A percentile compares a stretch with the other conserved stretches of the same genome.
These are phyloP conservation scores for Falco columbarius DNA, from an alignment of 2,797 vertebrate genomes.

Conservation along the genomic window DNA sequence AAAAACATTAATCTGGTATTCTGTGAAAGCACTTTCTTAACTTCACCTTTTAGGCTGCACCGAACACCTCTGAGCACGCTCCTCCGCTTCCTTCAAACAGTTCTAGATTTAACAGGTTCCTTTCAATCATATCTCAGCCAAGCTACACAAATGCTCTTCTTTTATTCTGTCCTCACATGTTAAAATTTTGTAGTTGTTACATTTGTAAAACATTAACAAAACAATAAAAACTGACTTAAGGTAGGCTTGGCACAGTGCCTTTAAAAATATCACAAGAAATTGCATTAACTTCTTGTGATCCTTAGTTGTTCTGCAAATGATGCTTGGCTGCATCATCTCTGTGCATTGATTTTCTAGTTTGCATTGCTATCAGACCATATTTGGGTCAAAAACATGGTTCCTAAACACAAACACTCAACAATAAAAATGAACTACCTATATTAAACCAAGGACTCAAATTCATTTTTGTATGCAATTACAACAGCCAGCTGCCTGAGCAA, in stretches of 20 bases:
- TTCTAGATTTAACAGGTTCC: not conserved
- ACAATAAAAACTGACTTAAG: not conserved
- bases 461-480: not conserved
- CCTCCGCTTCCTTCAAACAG: not conserved
- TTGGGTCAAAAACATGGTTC: not conserved
- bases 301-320: not conserved
- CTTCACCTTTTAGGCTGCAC: not conserved
- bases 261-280: not conserved
- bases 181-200: not conserved
- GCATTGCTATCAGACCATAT: not conserved
- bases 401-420: not conserved
- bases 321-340: not conserved
- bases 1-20: not conserved
- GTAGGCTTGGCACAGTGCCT: not conserved
- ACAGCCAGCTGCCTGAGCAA: not conserved
- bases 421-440: not conserved
- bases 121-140: not conserved
- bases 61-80: not conserved
- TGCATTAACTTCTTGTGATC: not conserved
- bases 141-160: not conserved
- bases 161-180: not conserved
- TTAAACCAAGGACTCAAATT: not conserved
- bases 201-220: not conserved
- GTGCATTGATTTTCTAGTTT: not conserved
- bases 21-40: not conserved